Evolutionary conservation across 2,113 vertebrate species (phyloP).

Genomic region (Zapornia atra): DNA sequence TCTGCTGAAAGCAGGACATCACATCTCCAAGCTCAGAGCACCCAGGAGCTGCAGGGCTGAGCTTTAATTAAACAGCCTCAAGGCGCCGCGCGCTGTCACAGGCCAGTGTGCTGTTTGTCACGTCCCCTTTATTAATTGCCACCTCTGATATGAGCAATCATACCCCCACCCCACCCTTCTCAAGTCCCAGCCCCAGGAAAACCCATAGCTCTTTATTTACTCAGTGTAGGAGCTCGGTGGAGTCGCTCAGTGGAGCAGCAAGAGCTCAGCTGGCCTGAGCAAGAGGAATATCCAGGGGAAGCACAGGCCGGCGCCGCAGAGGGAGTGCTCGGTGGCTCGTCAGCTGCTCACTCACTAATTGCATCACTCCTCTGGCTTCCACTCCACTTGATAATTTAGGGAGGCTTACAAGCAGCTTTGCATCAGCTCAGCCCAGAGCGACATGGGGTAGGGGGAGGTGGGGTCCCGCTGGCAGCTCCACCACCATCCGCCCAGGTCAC

Average conservation of each 20-base stretch:
- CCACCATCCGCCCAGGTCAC: fast-evolving
- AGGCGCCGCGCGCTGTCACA: neutral
- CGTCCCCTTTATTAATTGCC: neutral
- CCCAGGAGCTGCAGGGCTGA: fast-evolving
- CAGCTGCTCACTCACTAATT: neutral
- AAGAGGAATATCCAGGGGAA: neutral
- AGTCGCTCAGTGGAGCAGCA: too few species aligned
- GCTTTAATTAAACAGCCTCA: neutral
- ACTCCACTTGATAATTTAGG: neutral
- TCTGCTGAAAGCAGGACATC: neutral
- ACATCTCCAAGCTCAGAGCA: neutral
- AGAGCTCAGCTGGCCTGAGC: neutral
- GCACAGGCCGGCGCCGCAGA: neutral
- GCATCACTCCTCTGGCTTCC: neutral
- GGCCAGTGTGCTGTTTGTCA: neutral
- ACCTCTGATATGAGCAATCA: neutral
- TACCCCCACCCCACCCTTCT: too few species aligned
- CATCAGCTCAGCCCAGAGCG: neutral
- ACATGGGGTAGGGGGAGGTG: fast-evolving
- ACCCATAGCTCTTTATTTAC: neutral
- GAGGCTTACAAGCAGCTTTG: neutral
- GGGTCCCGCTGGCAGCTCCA: fast-evolving
- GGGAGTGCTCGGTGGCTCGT: fast-evolving
- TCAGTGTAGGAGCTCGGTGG: neutral
- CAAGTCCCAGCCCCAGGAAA: neutral